These are phyloP conservation scores for Mormyrus proboscirostris DNA, from an alignment of 2,797 vertebrate species.

Conservation along the genomic window DNA sequence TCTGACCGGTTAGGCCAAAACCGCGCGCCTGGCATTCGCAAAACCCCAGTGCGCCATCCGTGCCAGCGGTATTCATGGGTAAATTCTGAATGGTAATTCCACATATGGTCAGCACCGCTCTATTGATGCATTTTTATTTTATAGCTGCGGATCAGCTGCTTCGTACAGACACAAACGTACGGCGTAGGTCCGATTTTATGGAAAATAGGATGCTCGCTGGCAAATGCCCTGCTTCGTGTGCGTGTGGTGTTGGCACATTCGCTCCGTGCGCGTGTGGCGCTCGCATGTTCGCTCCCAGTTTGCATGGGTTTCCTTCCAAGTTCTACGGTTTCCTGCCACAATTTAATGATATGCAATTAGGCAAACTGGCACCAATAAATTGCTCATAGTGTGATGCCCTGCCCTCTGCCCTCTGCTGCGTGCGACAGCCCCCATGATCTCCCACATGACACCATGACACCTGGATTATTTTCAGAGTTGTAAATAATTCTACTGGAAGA, in stretches of 20 bases:
- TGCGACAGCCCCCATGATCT: not conserved
- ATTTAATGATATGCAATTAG: not conserved
- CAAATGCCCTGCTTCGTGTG: not conserved
- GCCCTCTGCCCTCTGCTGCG: not conserved
- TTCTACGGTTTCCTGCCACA: not conserved
- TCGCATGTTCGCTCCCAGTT: not conserved
- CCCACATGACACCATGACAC: not conserved
- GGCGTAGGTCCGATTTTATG: not conserved
- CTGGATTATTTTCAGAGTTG: not conserved
- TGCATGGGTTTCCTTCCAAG: not conserved
- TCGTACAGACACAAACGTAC: not conserved
- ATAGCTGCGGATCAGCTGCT: not conserved
- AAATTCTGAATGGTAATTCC: not conserved
- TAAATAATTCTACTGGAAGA: not conserved
- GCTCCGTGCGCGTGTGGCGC: not conserved
- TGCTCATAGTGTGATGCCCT: not conserved
- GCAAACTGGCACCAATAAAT: slow-evolving; percentile 2
- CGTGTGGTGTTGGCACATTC: not conserved
- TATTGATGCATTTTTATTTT: not conserved
- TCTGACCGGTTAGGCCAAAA: not conserved
- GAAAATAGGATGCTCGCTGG: not conserved
- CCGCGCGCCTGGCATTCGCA: not conserved
- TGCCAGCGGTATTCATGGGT: not conserved
- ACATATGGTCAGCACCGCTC: not conserved
- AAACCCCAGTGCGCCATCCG: not conserved